Evolutionary conservation across 2,113 vertebrate genomes (phyloP), one percentile per base, ranked within the genome.

Genomic region (Columbina picui): DNA sequence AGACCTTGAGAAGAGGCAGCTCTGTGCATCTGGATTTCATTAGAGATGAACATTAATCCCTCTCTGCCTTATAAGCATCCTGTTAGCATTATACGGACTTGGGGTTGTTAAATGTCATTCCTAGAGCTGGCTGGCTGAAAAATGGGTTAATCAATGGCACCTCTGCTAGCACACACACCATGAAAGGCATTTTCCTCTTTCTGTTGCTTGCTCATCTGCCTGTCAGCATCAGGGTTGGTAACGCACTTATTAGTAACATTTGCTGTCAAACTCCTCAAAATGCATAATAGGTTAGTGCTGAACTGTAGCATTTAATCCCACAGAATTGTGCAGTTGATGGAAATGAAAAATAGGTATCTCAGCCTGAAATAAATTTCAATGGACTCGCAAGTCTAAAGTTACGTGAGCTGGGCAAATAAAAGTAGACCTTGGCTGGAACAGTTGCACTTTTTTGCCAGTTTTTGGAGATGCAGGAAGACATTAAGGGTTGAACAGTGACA

Each of bases 21-120:
- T 93, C 76, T 68, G 78, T 56, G 83, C 96, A 95, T 97, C 96
- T 98, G 97, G 96, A 71, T 89, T 97, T 91, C 87, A 96, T 97
- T 94, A 97, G 65, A 90, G 64, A 29, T 47, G 57, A 91, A 69
- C 63, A 84, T 96, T 90, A 97, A 97, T 97, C 71, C 87, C 76
- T 93, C 91, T 87, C 94, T 93, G 95, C 87, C 93, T 96, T 95
- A 92, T 75, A 95, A 94, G 93, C 86, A 91, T 68, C 86, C 91
- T 23, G 55, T 93, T 81, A 86, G 87, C 93, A 22, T 86, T 89
- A 71, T 21, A 74, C 64, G 94, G 80, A 38, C 34, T 32, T 4
- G 2, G 69, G 3, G 45, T 30, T 87, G 75, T 80, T 95, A 81
- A 94, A 78, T 19, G 47, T 82, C 52, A 59, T 53, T 93, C 13